Evolutionary conservation across 2,888 invertebrate genomes (phyloP), one percentile per base, ranked within the genome.

Genomic region (Petrophora chlorosata): DNA sequence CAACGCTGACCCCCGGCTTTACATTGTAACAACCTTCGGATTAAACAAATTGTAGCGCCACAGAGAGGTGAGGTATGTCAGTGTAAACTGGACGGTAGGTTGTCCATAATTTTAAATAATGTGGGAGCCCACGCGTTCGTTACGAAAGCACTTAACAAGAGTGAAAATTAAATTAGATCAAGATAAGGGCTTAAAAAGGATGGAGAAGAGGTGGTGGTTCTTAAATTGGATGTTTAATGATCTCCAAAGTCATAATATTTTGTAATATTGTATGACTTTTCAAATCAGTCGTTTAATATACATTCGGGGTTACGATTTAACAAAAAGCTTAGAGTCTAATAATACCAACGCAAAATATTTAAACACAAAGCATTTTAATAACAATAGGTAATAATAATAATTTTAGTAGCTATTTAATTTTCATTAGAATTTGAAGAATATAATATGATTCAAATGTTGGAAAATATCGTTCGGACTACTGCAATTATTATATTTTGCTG

Each of bases 41-140:
- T 39, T 51, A 57, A 46, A 46, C 45, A 55, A 48, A 49, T 34
- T 51, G 45, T 53, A 30, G 28, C 46, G 43, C 35, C 43, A 19
- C 48, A 19, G 38, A 30, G 48, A 51, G 41, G 36, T 19, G 38
- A 43, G 47, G 63, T 41, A 63, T 69, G 30, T 63, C 78, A 61
- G 19, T 23, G 42, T 57, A 63, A 42, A 55, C 28, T 66, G 73
- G 81, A 53, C 42, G 58, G 62, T 73, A 70, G 68, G 70, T 59
- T 73, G 65, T 67, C 70, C 73, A 73, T 80, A 77, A 80, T 82
- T 80, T 81, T 68, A 76, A 79, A 76, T 82, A 70, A 82, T 79
- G 80, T 79, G 79, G 75, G 82, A 83, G 70, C 63, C 67, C 69
- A 70, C 69, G 67, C 68, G 48, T 65, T 72, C 61, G 65, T 75